Conservation (phyloP, 2,888 invertebrate genomes). For the Xestobium rufovillosum region DNA sequence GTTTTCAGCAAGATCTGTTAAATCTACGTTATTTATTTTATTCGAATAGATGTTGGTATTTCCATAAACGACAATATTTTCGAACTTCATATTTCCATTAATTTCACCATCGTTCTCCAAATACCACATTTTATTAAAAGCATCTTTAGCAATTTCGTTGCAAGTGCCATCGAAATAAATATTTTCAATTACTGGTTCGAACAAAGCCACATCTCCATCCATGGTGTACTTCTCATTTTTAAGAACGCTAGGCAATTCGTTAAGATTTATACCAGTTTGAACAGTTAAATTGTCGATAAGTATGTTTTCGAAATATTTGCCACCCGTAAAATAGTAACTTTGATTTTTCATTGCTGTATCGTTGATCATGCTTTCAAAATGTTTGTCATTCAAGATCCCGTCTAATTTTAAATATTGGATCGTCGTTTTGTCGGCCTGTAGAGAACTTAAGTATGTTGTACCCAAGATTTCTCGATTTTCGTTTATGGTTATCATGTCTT, state of each 20-base stretch:
- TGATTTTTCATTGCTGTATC: no score
- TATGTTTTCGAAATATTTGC: slow-evolving; percentile 32
- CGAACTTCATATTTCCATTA: slow-evolving; percentile 30
- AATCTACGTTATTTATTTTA: slow-evolving; percentile 38
- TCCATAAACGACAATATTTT: slow-evolving; percentile 34
- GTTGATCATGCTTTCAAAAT: no score
- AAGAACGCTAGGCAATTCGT: slow-evolving; percentile 18
- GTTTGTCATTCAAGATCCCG: no score
- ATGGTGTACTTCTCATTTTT: slow-evolving; percentile 20
- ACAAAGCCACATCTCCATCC: slow-evolving; percentile 20
- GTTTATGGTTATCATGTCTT: slow-evolving; percentile 23
- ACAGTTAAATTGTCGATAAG: slow-evolving; percentile 28
- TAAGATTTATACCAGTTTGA: slow-evolving; percentile 21
- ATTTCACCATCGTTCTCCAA: slow-evolving; percentile 35
- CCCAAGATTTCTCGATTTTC: slow-evolving; percentile 25
- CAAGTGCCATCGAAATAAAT: slow-evolving; percentile 40
- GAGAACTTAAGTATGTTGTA: slow-evolving; percentile 17
- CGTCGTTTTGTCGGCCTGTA: not conserved
- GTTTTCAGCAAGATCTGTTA: slow-evolving; percentile 36
- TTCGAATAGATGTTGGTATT: slow-evolving; percentile 35
- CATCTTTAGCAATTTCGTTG: slow-evolving; percentile 39
- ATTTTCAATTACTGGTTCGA: slow-evolving; percentile 34
- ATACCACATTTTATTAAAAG: slow-evolving; percentile 43
- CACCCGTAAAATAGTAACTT: slow-evolving; percentile 26
- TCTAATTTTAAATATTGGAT: no score